Evolutionary conservation across 2,888 invertebrate genomes (phyloP).

Genomic region (Amphipyra tragopoginis): DNA sequence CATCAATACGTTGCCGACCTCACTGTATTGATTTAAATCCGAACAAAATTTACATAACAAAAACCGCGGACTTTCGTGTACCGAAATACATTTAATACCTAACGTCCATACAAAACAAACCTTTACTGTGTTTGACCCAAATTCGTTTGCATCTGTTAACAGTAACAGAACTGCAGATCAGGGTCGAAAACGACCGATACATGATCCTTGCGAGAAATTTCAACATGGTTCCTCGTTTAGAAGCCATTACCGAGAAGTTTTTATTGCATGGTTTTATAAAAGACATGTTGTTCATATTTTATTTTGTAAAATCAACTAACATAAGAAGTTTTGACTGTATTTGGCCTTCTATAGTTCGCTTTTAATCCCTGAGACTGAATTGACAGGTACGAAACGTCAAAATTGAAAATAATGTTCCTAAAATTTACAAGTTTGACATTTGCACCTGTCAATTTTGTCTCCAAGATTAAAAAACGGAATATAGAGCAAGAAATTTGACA

Average conservation of each 20-base stretch:
- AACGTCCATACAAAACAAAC: conserved; percentile 69
- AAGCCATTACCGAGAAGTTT: neutral
- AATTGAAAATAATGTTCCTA: too few species aligned
- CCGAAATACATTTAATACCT: conserved; percentile 51
- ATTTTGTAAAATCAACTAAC: too few species aligned
- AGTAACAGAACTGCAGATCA: conserved; percentile 20
- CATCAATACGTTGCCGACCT: conserved; percentile 32
- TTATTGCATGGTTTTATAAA: neutral
- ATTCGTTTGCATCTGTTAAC: conserved; percentile 68
- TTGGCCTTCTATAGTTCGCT: too few species aligned
- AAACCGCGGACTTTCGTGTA: conserved; percentile 35
- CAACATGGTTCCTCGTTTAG: neutral
- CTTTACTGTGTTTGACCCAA: conserved; percentile 78
- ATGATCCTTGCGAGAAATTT: conserved; percentile 1
- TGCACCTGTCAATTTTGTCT: too few species aligned
- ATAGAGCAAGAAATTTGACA: too few species aligned
- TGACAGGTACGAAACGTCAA: too few species aligned
- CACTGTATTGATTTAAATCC: conserved; percentile 50
- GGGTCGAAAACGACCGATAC: conserved; percentile 16
- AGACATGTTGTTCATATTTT: too few species aligned
- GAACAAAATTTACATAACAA: conserved; percentile 53
- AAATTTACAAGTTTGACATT: too few species aligned
- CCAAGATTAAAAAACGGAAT: too few species aligned
- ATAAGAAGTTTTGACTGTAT: too few species aligned
- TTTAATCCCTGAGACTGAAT: too few species aligned